phyloP scores from a whole-genome alignment of 2,888 invertebrate species.

The Leptinotarsa tumamoca region DNA sequence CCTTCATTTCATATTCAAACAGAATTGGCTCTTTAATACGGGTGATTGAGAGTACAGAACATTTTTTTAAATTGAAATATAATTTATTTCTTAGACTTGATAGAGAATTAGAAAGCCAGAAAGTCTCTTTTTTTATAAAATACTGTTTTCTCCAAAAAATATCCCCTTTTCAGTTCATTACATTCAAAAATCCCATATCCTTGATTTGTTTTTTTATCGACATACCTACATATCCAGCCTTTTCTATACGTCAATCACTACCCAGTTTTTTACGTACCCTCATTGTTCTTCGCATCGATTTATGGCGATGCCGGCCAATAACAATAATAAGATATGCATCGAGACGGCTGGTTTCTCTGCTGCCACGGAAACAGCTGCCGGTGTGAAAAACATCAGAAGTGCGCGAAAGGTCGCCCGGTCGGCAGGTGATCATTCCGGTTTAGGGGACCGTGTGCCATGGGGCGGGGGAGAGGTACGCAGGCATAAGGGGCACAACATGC shows the following conservation, averaged over 20 bases:
- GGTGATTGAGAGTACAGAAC: too few species aligned
- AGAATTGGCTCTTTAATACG: too few species aligned
- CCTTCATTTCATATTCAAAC: too few species aligned
- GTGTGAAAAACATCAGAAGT: constrained; percentile 31
- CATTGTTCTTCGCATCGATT: constrained; percentile 1
- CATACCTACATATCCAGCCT: background rate
- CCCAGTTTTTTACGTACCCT: constrained; percentile 11
- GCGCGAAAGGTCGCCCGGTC: constrained; percentile 36
- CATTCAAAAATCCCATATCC: too few species aligned
- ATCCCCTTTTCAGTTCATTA: too few species aligned
- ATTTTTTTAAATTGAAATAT: too few species aligned
- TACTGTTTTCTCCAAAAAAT: too few species aligned
- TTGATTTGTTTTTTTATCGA: too few species aligned
- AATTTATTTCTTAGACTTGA: too few species aligned
- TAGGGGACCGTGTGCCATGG: background rate
- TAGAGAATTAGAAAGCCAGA: too few species aligned
- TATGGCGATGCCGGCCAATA: constrained; percentile 1
- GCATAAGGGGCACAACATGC: constrained; percentile 20
- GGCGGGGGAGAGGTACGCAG: constrained; percentile 20
- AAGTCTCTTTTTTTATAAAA: too few species aligned
- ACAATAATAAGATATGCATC: constrained; percentile 8
- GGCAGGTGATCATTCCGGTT: constrained; percentile 44
- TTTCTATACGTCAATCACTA: constrained; percentile 4
- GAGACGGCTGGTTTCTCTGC: background rate
- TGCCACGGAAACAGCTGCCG: constrained; percentile 41